Evolutionary conservation across 1,140 invertebrate species (phyloP).

Genomic region (Teleogryllus occipitalis): DNA sequence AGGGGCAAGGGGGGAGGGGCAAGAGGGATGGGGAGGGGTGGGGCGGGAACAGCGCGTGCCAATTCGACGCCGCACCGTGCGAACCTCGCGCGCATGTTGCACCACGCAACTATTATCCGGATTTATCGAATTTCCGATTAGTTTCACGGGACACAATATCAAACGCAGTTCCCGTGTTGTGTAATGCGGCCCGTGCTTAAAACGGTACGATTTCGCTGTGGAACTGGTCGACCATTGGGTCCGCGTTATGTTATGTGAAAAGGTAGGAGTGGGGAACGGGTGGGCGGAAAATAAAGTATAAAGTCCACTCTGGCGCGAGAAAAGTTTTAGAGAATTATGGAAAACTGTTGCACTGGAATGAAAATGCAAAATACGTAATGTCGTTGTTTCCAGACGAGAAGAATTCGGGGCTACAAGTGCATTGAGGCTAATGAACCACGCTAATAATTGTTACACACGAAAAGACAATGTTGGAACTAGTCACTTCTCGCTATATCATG

Average conservation of each 20-base stretch:
- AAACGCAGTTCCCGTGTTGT: not conserved
- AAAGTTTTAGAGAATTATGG: too few relatives aligned
- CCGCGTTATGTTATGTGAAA: not conserved
- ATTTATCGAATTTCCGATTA: conserved; percentile 5
- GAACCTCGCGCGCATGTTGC: not conserved
- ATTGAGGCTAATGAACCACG: too few relatives aligned
- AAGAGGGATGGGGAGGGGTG: too few relatives aligned
- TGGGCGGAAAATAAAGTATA: not conserved
- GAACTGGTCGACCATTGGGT: not conserved
- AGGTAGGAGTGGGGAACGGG: too few relatives aligned
- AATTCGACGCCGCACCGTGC: not conserved
- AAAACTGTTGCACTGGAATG: too few relatives aligned
- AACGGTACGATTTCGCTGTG: not conserved
- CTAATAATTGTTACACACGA: too few relatives aligned
- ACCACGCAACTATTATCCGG: not conserved
- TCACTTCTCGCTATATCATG: too few relatives aligned
- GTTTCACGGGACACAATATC: conserved; percentile 3
- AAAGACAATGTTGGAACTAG: too few relatives aligned
- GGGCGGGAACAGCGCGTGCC: not conserved
- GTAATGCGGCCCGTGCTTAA: not conserved
- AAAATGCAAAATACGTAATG: too few relatives aligned
- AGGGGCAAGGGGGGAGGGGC: not conserved
- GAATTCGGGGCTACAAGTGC: too few relatives aligned
- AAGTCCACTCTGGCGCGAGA: too few relatives aligned
- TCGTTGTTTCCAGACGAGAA: too few relatives aligned